phyloP scores from a whole-genome alignment of 2,888 invertebrate genomes.

The Microctonus brassicae region DNA sequence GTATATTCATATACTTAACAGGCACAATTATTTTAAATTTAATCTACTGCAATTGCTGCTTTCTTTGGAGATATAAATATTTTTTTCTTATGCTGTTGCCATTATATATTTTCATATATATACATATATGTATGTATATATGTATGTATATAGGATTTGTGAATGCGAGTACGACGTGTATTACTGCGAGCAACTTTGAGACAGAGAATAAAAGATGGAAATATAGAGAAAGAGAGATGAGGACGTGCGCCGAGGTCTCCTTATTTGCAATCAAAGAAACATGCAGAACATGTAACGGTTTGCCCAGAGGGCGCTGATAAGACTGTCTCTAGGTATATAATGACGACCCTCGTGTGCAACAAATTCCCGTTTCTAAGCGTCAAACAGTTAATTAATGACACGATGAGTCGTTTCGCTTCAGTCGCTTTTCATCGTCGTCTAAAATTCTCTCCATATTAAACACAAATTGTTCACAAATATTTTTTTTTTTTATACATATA shows the following conservation, averaged over 20 bases:
- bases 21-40: background rate
- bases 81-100: background rate
- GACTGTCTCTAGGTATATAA: constrained; percentile 29
- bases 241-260: constrained; percentile 40
- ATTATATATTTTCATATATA: background rate
- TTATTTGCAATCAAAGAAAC: constrained; percentile 47
- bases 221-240: constrained; percentile 19
- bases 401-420: constrained; percentile 50
- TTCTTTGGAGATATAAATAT: background rate
- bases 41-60: background rate
- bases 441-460: background rate
- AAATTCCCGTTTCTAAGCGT: constrained; percentile 50
- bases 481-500: background rate
- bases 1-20: background rate
- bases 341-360: constrained; percentile 39
- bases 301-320: constrained; percentile 24
- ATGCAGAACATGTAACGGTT: constrained; percentile 40
- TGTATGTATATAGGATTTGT: background rate
- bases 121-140: background rate
- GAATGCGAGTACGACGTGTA: background rate
- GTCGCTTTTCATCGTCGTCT: constrained; percentile 41
- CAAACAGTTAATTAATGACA: constrained; percentile 56
- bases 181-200: background rate
- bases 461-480: too few species aligned
- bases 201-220: background rate